A percentile compares a stretch with the other conserved stretches of the same genome.
These are phyloP conservation scores for Callosobruchus maculatus DNA, from an alignment of 2,888 invertebrate genomes.

Conservation along the genomic window DNA sequence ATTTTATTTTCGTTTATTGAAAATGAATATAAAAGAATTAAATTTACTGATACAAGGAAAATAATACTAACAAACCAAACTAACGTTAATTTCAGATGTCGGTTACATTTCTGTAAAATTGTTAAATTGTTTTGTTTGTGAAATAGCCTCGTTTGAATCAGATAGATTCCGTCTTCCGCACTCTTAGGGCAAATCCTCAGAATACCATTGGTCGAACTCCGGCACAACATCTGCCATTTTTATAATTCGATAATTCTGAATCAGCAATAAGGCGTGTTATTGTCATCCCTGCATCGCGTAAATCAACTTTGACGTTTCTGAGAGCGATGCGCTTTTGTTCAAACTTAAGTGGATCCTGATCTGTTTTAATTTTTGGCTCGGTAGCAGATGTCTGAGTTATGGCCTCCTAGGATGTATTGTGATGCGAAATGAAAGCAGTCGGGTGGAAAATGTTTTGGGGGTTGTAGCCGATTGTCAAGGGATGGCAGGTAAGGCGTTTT, in stretches of 20 bases:
- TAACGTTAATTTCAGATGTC: too few relatives aligned
- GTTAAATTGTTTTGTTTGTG: too few relatives aligned
- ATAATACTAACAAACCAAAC: too few relatives aligned
- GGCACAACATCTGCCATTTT: not conserved
- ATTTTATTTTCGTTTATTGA: too few relatives aligned
- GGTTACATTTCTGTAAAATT: too few relatives aligned
- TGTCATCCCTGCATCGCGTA: conserved; percentile 21
- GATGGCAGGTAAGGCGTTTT: not conserved
- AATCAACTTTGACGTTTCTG: conserved; percentile 38
- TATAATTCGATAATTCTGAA: conserved; percentile 26
- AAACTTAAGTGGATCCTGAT: too few relatives aligned
- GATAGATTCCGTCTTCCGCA: too few relatives aligned
- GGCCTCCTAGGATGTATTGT: not conserved
- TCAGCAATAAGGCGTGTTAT: conserved; percentile 38
- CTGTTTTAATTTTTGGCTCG: not conserved
- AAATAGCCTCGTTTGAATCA: too few relatives aligned
- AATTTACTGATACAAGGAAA: too few relatives aligned
- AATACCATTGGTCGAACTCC: conserved; percentile 7
- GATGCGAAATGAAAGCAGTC: not conserved
- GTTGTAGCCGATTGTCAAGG: not conserved
- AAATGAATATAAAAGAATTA: too few relatives aligned
- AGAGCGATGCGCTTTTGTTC: conserved; percentile 27
- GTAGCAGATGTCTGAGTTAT: not conserved
- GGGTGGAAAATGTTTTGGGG: not conserved
- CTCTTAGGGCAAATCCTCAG: too few relatives aligned